A percentile compares a stretch with the other conserved stretches of the same genome.
Conservation (phyloP, 2,888 invertebrate genomes). For the Epinotia bilunana region DNA sequence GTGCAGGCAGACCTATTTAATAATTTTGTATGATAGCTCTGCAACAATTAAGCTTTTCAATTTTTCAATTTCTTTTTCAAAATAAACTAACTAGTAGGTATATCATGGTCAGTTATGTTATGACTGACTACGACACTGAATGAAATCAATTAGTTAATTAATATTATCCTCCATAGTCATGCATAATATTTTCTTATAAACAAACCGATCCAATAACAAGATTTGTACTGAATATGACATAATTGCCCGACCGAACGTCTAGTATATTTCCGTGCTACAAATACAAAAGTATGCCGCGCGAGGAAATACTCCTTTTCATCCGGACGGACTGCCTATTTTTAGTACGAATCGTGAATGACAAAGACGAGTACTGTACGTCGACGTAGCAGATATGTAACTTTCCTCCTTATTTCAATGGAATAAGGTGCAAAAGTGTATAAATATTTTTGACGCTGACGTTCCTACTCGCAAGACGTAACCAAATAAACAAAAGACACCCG, state of each 20-base stretch:
- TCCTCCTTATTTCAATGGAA: neutral
- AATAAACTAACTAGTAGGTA: too few species aligned
- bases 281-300: conserved; percentile 13
- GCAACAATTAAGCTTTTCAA: too few species aligned
- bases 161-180: neutral
- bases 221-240: conserved; percentile 17
- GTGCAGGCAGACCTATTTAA: too few species aligned
- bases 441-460: neutral
- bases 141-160: neutral
- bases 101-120: neutral
- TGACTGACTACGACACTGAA: neutral
- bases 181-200: neutral
- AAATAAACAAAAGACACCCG: conserved; percentile 22
- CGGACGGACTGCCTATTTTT: conserved; percentile 20
- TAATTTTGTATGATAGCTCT: too few species aligned
- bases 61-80: too few species aligned
- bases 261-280: conserved; percentile 33
- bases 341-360: conserved; percentile 34
- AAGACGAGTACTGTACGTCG: conserved; percentile 5
- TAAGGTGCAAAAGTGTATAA: neutral
- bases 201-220: neutral
- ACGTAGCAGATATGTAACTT: neutral
- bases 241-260: conserved; percentile 10
- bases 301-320: conserved; percentile 32
- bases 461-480: neutral